phyloP scores from a whole-genome alignment of 2,113 vertebrate genomes.

The Bostrychus sinensis region DNA sequence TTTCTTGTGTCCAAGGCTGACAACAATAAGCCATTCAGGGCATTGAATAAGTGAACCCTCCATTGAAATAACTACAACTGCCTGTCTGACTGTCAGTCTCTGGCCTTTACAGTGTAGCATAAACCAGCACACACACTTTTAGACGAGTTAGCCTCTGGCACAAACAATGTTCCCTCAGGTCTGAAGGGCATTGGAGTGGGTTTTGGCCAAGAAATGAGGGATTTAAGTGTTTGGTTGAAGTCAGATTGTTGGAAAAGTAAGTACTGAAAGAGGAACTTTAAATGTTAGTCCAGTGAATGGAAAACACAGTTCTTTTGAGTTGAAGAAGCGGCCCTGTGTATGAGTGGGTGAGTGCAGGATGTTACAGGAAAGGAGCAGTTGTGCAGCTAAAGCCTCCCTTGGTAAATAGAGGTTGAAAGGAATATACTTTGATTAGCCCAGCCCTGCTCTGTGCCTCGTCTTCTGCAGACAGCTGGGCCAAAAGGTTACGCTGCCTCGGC shows the following conservation, averaged over 20 bases:
- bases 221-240: neutral
- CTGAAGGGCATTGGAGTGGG: conserved; percentile 8
- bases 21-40: neutral
- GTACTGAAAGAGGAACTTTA: conserved; percentile 11
- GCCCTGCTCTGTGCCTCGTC: conserved; percentile 36
- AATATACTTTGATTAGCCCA: conserved; percentile 55
- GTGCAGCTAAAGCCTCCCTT: conserved; percentile 47
- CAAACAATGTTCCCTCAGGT: conserved; percentile 17
- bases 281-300: neutral
- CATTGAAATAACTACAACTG: too few species aligned
- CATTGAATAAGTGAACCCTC: too few species aligned
- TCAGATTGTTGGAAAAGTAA: conserved; percentile 10
- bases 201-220: conserved; percentile 3
- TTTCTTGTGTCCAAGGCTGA: neutral
- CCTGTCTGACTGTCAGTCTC: too few species aligned
- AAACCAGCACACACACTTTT: too few species aligned
- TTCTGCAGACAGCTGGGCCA: conserved; percentile 53
- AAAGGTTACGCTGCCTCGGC: conserved; percentile 45
- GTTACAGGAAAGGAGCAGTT: conserved; percentile 48
- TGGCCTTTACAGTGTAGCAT: too few species aligned
- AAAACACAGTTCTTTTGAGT: conserved; percentile 4
- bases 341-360: conserved; percentile 27
- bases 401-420: conserved; percentile 63
- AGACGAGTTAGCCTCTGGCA: conserved; percentile 14
- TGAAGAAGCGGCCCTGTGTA: conserved; percentile 5